Percentiles rank a stretch among this genome's conserved stretches.
These are phyloP conservation scores for Microhierax caerulescens DNA, from an alignment of 2,797 vertebrate genomes.

Conservation along the genomic window DNA sequence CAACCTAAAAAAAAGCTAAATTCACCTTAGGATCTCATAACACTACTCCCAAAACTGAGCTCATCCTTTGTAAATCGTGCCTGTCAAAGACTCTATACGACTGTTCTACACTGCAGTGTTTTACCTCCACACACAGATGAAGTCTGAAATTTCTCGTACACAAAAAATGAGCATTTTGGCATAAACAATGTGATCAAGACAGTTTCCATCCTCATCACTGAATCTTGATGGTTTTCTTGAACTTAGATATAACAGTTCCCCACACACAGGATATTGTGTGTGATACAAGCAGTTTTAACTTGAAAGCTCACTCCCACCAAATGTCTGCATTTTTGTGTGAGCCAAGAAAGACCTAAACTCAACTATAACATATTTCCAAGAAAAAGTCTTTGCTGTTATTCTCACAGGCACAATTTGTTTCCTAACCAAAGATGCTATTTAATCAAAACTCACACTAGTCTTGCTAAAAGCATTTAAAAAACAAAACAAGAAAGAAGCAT, in stretches of 20 bases:
- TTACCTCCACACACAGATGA: conserved; percentile 31
- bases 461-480: conserved; percentile 69
- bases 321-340: conserved; percentile 36
- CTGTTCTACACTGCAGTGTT: not conserved
- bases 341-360: conserved; percentile 68
- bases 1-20: not conserved
- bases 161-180: conserved; percentile 71
- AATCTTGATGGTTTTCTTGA: conserved; percentile 67
- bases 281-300: conserved; percentile 42
- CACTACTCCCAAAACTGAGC: not conserved
- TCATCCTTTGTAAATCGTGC: not conserved
- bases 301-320: conserved; percentile 58
- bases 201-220: conserved; percentile 57
- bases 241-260: conserved; percentile 66
- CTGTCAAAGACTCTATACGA: not conserved
- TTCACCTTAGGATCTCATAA: not conserved
- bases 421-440: conserved; percentile 63
- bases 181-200: conserved; percentile 61
- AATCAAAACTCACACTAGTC: conserved; percentile 64
- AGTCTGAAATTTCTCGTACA: not conserved
- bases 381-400: conserved; percentile 58
- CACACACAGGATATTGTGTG: conserved; percentile 59
- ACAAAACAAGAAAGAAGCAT: conserved; percentile 59
- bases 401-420: conserved; percentile 70
- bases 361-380: conserved; percentile 60